phyloP scores from a whole-genome alignment of 2,888 invertebrate genomes.

The Helicoverpa assulta region DNA sequence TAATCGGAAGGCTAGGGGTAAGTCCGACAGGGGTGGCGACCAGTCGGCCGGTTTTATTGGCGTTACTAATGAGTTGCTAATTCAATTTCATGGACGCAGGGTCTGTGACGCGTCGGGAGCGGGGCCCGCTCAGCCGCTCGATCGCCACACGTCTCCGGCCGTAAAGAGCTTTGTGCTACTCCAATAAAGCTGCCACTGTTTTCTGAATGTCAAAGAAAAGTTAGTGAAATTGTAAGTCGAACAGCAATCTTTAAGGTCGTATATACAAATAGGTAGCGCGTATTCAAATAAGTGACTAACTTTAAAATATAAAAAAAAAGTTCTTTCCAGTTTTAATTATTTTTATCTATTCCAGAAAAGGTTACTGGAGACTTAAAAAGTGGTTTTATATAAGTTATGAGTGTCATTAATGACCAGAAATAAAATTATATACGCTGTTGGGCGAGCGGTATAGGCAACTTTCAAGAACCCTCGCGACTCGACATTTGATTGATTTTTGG shows the following conservation, averaged over 20 bases:
- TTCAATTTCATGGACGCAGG: conserved; percentile 88
- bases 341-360: too few species aligned
- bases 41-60: conserved; percentile 86
- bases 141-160: conserved; percentile 18
- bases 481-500: conserved; percentile 53
- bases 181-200: conserved; percentile 15
- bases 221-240: neutral
- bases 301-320: too few species aligned
- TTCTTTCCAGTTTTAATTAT: too few species aligned
- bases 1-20: conserved; percentile 57
- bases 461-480: conserved; percentile 34
- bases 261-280: too few species aligned
- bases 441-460: conserved; percentile 36
- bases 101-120: conserved; percentile 61
- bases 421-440: too few species aligned
- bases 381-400: too few species aligned
- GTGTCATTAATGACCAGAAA: too few species aligned
- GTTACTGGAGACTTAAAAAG: too few species aligned
- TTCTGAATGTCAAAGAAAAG: neutral
- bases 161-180: conserved; percentile 34
- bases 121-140: conserved; percentile 39
- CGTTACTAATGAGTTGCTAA: conserved; percentile 90
- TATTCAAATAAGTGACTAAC: too few species aligned
- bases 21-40: conserved; percentile 63
- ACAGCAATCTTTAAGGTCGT: too few species aligned